Evolutionary conservation across 2,113 vertebrate genomes (phyloP).

Genomic region (Neotoma lepida): DNA sequence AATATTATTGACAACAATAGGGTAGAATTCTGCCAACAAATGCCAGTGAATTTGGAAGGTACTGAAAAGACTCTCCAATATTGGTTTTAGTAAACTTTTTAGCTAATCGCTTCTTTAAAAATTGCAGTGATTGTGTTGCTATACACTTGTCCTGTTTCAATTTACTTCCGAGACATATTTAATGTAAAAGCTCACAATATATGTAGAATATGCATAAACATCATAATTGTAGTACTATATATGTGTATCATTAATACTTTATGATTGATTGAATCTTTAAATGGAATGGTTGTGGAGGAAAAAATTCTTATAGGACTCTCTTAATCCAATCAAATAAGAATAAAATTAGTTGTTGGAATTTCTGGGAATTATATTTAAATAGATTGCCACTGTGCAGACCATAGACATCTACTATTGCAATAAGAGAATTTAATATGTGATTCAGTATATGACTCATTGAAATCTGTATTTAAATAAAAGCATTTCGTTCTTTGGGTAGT

Average conservation of each 20-base stretch:
- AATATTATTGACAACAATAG: neutral
- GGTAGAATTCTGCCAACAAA: neutral
- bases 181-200: slow-evolving; percentile 37
- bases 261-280: slow-evolving; percentile 60
- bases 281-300: slow-evolving; percentile 38
- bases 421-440: neutral
- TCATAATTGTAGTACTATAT: neutral
- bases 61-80: neutral
- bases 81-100: slow-evolving; percentile 46
- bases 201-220: too few species aligned
- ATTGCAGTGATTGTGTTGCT: slow-evolving; percentile 20
- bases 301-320: neutral
- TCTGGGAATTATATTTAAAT: neutral
- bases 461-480: slow-evolving; percentile 34
- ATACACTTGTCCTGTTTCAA: slow-evolving; percentile 3
- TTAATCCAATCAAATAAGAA: slow-evolving; percentile 26
- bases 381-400: neutral
- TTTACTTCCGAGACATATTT: slow-evolving; percentile 18
- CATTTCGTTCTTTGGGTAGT: neutral
- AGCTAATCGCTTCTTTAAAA: neutral
- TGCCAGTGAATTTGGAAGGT: neutral
- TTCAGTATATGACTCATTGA: neutral
- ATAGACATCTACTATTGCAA: neutral
- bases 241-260: neutral
- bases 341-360: slow-evolving; percentile 5